These are phyloP conservation scores for Electrophaes corylata DNA, from an alignment of 2,888 invertebrate genomes.

Conservation along the genomic window DNA sequence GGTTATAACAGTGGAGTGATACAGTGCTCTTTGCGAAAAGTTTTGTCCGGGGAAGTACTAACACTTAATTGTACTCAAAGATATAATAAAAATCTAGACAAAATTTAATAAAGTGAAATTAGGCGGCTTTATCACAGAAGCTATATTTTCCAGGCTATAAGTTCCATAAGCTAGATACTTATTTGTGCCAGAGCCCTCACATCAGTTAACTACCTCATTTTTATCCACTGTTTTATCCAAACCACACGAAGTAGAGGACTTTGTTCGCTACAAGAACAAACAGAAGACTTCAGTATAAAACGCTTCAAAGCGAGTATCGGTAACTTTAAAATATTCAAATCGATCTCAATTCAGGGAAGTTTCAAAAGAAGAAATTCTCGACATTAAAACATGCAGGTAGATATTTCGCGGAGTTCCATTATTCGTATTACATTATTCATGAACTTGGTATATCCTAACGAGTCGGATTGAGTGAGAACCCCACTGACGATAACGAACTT, in stretches of 20 bases:
- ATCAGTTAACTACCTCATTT: not conserved
- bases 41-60: too few species aligned
- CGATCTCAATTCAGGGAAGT: constrained; percentile 53
- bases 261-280: constrained; percentile 12
- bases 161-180: not conserved
- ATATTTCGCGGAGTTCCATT: constrained; percentile 72
- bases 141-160: too few species aligned
- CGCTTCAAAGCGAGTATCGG: constrained; percentile 33
- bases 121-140: too few species aligned
- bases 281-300: constrained; percentile 27
- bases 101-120: too few species aligned
- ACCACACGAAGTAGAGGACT: not conserved
- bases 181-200: not conserved
- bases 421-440: constrained; percentile 80
- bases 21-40: too few species aligned
- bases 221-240: not conserved
- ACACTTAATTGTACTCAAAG: too few species aligned
- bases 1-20: too few species aligned
- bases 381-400: constrained; percentile 75
- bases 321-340: constrained; percentile 58
- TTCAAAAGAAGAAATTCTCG: constrained; percentile 69
- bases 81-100: too few species aligned
- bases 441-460: constrained; percentile 74
- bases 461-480: constrained; percentile 68
- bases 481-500: constrained; percentile 77